A percentile compares a stretch with the other conserved stretches of the same genome.
phyloP scores from a whole-genome alignment of 1,140 invertebrate genomes.

The Metopolophium dirhodum region DNA sequence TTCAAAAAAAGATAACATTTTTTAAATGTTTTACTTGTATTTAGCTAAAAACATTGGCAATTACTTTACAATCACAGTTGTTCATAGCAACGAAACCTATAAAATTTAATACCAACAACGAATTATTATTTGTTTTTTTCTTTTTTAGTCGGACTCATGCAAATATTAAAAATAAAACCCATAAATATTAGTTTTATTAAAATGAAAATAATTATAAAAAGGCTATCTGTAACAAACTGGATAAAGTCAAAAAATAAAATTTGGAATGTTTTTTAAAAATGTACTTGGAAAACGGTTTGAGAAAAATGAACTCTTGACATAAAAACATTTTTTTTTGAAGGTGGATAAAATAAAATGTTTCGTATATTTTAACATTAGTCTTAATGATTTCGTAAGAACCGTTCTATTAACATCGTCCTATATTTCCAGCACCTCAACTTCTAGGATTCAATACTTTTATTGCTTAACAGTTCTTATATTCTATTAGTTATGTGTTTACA shows the following conservation, averaged over 20 bases:
- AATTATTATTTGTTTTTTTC: neutral
- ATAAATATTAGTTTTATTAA: neutral
- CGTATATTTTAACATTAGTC: neutral
- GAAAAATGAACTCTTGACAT: neutral
- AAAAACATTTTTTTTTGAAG: neutral
- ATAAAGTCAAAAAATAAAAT: neutral
- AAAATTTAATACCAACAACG: neutral
- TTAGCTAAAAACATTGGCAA: neutral
- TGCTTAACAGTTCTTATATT: too few relatives aligned
- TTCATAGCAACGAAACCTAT: neutral
- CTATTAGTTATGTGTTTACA: neutral
- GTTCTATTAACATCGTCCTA: too few relatives aligned
- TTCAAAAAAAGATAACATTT: neutral
- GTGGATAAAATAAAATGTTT: neutral
- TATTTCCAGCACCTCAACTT: too few relatives aligned
- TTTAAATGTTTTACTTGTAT: neutral
- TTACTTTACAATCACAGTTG: neutral
- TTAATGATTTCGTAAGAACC: too few relatives aligned
- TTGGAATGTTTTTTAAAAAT: neutral
- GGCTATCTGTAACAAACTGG: neutral
- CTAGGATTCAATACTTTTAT: too few relatives aligned
- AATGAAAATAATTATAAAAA: neutral
- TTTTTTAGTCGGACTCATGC: neutral
- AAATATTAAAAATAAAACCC: neutral
- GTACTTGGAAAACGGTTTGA: neutral